phyloP scores from a whole-genome alignment of 2,888 invertebrate species.

The Ellobium chinense region DNA sequence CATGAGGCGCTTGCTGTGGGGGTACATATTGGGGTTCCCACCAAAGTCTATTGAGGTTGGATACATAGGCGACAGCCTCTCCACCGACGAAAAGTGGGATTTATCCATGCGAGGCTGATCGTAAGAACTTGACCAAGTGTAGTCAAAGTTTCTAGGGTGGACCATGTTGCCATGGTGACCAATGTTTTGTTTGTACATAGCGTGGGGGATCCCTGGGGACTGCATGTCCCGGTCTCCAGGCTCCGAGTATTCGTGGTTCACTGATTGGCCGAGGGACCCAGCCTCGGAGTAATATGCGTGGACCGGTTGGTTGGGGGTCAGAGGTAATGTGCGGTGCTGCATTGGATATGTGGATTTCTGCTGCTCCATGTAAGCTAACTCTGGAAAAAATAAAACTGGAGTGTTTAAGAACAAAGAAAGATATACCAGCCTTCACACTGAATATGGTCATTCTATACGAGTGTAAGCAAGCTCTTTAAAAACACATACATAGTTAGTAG shows the following conservation, averaged over 20 bases:
- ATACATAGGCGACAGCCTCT: slow-evolving; percentile 24
- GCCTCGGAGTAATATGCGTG: slow-evolving; percentile 33
- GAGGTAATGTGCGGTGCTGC: slow-evolving; percentile 43
- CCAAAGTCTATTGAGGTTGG: slow-evolving; percentile 18
- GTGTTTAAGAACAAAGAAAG: too few species aligned
- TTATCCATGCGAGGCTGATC: slow-evolving; percentile 29
- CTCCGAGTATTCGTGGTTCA: slow-evolving; percentile 44
- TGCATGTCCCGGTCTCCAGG: slow-evolving; percentile 17
- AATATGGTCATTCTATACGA: too few species aligned
- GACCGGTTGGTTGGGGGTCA: background rate
- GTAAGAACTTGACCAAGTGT: slow-evolving; percentile 29
- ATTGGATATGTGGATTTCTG: slow-evolving; percentile 21
- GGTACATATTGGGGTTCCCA: slow-evolving; percentile 4
- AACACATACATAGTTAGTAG: too few species aligned
- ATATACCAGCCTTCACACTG: too few species aligned
- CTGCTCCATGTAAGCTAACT: slow-evolving; percentile 21
- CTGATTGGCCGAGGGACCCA: slow-evolving; percentile 19
- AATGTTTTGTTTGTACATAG: slow-evolving; percentile 22
- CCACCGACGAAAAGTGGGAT: slow-evolving; percentile 23
- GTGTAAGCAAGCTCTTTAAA: too few species aligned
- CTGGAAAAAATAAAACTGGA: slow-evolving; percentile 8
- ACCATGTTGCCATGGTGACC: slow-evolving; percentile 11
- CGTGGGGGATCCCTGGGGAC: slow-evolving; percentile 2
- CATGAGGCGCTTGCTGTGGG: slow-evolving; percentile 11
- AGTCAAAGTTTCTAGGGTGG: slow-evolving; percentile 33